Base-by-base conservation (phyloP, 2,113 vertebrate species). In the Platysternon megacephalum region DNA sequence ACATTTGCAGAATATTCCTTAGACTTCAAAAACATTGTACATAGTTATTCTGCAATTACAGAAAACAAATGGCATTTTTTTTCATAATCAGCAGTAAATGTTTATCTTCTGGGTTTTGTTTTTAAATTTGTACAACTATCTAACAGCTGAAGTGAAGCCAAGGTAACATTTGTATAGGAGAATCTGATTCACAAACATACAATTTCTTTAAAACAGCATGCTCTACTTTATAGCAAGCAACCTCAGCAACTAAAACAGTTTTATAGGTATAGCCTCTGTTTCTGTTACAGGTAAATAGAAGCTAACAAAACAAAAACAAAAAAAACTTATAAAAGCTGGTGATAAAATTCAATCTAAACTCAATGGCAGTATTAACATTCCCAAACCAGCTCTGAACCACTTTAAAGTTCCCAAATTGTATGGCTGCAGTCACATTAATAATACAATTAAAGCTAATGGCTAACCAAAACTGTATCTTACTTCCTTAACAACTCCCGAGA, bases 11-110 rank as follows among this genome's bases (percentile, higher is more conserved):
- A 96, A 93, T 55, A 86, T 56, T 97, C 93, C 89, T 91, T 90
- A 89, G 28, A 46, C 68, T 97, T 94, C 72, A 89, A 92, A 85
- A 90, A 81, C 49, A 88, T 79, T 51, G 55, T 72, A 24, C 13
- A 86, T n/a, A 82, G 93, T 90, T 88, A 72, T 35, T 16, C 61
- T 28, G 1, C 48, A 84, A 65, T 90, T 90, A 93, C 10, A 90
- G 52, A 88, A 95, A 97, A 44, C 17, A n/a, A 32, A 92, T 7
- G 48, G 35, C 51, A 35, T 65, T 44, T n/a, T 11, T 14, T 83
- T 96, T 93, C 92, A 89, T 39, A 82, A 94, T 68, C 95, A 97
- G 90, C 95, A 98, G 90, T 42, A 95, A 74, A 94, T 88, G 56
- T 52, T 97, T 93, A 83, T n/a, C 93, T 84, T 42, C 39, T 81